A percentile compares a stretch with the other conserved stretches of the same genome.
These are phyloP conservation scores for Discoglossus pictus DNA, from an alignment of 2,797 vertebrate species.

Conservation along the genomic window DNA sequence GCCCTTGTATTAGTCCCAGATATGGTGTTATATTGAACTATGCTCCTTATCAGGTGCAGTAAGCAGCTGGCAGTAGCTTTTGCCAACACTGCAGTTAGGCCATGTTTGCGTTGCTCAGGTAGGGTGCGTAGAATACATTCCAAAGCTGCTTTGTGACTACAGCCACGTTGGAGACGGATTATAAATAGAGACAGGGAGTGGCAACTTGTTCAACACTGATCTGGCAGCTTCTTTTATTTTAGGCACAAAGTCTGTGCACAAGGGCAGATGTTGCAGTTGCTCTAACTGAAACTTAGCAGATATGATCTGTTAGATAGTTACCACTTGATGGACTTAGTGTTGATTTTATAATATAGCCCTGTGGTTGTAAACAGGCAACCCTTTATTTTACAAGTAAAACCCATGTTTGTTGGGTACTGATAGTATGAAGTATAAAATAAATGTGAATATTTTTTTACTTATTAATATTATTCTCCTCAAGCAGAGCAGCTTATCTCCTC, in stretches of 20 bases:
- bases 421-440: too few species aligned
- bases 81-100: slow-evolving; percentile 21
- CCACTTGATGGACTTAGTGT: not conserved
- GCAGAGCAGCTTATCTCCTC: too few species aligned
- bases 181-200: slow-evolving; percentile 39
- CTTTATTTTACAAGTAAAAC: too few species aligned
- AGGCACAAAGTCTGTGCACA: slow-evolving; percentile 15
- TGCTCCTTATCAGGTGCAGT: slow-evolving; percentile 1
- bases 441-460: too few species aligned
- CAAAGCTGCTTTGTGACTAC: slow-evolving; percentile 35
- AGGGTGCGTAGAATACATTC: slow-evolving; percentile 39
- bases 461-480: too few species aligned
- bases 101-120: slow-evolving; percentile 44
- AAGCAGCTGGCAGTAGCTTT: slow-evolving; percentile 11
- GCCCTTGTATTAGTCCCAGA: too few species aligned
- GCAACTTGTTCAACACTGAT: slow-evolving; percentile 35
- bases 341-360: too few species aligned
- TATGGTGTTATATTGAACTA: too few species aligned
- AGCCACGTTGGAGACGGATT: slow-evolving; percentile 32
- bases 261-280: slow-evolving; percentile 40
- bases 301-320: slow-evolving; percentile 9
- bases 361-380: too few species aligned
- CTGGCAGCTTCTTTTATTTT: slow-evolving; percentile 37
- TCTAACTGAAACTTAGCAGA: slow-evolving; percentile 9
- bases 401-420: too few species aligned